Evolutionary conservation across 2,797 vertebrate species (phyloP).

Genomic region (Hoplostethus atlanticus): DNA sequence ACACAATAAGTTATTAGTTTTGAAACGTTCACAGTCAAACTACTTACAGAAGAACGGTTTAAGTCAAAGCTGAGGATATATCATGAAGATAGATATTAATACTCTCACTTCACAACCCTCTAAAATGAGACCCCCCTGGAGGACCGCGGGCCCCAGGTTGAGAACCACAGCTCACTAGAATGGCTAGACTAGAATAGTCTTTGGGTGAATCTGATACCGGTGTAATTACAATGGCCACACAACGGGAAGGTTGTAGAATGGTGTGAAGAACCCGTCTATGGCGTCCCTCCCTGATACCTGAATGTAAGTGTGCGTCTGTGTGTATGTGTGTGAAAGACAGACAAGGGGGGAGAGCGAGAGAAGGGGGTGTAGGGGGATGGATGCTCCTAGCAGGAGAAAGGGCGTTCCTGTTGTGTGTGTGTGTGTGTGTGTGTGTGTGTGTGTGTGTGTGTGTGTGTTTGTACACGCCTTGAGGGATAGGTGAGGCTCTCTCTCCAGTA

Average conservation of each 20-base stretch:
- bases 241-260: conserved; percentile 39
- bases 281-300: not conserved
- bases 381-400: not conserved
- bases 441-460: conserved; percentile 8
- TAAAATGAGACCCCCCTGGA: conserved; percentile 22
- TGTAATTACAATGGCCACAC: conserved; percentile 48
- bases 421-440: conserved; percentile 16
- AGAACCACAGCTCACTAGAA: conserved; percentile 35
- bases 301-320: conserved; percentile 5
- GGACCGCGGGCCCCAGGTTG: conserved; percentile 9
- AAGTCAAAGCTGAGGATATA: not conserved
- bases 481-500: conserved; percentile 48
- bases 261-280: conserved; percentile 38
- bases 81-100: not conserved
- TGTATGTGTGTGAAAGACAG: conserved; percentile 7
- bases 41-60: not conserved
- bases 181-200: conserved; percentile 24
- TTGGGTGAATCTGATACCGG: conserved; percentile 53
- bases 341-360: conserved; percentile 2
- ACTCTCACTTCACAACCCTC: conserved; percentile 11
- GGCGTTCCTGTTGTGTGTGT: not conserved
- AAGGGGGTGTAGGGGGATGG: no score
- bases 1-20: no score
- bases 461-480: conserved; percentile 52
- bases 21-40: not conserved